phyloP scores from a whole-genome alignment of 2,113 vertebrate species.

The Poeciliopsis retropinna region DNA sequence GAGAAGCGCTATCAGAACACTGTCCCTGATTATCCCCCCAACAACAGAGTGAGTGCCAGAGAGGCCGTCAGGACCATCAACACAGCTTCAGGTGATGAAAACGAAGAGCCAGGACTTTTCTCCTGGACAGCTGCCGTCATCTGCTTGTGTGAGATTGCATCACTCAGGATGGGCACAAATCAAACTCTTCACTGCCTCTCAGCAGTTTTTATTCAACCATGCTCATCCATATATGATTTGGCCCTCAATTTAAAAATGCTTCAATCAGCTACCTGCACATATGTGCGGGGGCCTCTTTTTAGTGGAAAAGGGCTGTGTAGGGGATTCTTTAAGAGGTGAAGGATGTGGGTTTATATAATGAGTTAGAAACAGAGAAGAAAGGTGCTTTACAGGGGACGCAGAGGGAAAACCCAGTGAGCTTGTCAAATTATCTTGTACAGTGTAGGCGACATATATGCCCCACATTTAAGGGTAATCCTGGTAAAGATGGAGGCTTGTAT shows the following conservation, averaged over 20 bases:
- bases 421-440: not conserved
- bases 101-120: not conserved
- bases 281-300: conserved; percentile 1
- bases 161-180: conserved; percentile 21
- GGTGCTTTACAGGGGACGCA: not conserved
- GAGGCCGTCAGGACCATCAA: conserved; percentile 84
- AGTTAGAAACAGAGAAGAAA: not conserved
- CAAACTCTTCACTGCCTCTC: conserved; percentile 31
- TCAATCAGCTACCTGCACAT: conserved; percentile 40
- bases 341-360: not conserved
- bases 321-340: not conserved
- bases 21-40: conserved; percentile 81
- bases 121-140: conserved; percentile 21
- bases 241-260: conserved; percentile 12
- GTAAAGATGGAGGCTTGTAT: not conserved
- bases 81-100: conserved; percentile 80
- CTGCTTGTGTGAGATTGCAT: not conserved
- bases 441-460: not conserved
- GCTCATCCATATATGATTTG: conserved; percentile 25
- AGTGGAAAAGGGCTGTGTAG: not conserved
- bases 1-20: conserved; percentile 82
- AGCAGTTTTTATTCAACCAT: conserved; percentile 29
- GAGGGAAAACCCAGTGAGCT: not conserved
- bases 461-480: not conserved
- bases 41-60: conserved; percentile 80